Base-by-base conservation (phyloP, 2,888 invertebrate genomes). In the Dicyrtomina minuta region DNA sequence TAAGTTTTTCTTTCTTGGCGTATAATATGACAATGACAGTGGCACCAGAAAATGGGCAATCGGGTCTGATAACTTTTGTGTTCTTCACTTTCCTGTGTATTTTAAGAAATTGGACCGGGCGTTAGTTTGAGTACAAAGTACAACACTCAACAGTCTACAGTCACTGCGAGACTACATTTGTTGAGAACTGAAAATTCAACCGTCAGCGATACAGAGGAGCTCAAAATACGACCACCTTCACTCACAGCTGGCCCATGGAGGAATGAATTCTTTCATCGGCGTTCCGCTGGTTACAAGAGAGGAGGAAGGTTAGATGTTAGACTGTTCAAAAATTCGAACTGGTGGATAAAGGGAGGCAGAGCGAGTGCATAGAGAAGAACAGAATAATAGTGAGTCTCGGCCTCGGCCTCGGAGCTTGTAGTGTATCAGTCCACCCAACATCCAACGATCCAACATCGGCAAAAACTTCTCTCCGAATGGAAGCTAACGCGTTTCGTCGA, bases 231-330 rank as follows among this genome's bases (percentile, higher is more conserved):
- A 49, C 49, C 67, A 72, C 70, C 66, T 70, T 62, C 70, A 68
- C 72, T 72, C 66, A 64, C 61, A 72, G 70, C 68, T 68, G 70
- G 72, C 60, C 70, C 70, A 67, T 39, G 49, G 59, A 70, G 70
- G 72, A 70, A 72, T 66, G 70, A 67, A 60, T 53, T 26, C 46
- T n/a, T n/a, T n/a, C n/a, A n/a, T n/a, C n/a, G 49, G 13, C n/a
- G n/a, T 39, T 39, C 51, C 20, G n/a, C 20, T 20, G 51, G 4
- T 46, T 46, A 20, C 51, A 51, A 10, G 51, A 10, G 6, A 12
- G 6, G 13, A 17, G 13, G 10, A 43, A 43, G n/a, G 20, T 17
- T 15, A 6, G n/a, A 10, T 5, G 49, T 10, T 15, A 15, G 6
- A 58, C 58, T n/a, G n/a, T n/a, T n/a, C n/a, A n/a, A n/a, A n/a